These are phyloP conservation scores for Pangasianodon gigas DNA, from an alignment of 2,113 vertebrate genomes.

Conservation along the genomic window DNA sequence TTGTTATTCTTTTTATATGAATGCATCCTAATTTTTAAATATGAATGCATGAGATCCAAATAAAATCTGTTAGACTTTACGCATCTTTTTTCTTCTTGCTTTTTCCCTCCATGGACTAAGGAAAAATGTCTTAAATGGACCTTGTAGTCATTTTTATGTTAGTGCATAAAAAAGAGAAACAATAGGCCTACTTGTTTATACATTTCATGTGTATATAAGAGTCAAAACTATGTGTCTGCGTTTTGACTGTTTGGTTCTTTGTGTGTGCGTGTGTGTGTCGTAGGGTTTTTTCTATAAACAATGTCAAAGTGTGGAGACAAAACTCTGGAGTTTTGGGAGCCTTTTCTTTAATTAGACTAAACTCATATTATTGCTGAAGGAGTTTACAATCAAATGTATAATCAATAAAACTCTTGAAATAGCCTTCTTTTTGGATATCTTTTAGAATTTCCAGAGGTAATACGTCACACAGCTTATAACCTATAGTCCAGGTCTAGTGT, in stretches of 20 bases:
- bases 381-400: too few species aligned
- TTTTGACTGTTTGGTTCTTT: background rate
- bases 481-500: background rate
- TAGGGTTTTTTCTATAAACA: background rate
- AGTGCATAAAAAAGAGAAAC: background rate
- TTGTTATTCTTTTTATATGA: background rate
- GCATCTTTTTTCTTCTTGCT: background rate
- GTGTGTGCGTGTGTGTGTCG: background rate
- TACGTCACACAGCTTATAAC: background rate
- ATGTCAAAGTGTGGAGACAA: background rate
- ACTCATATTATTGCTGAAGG: too few species aligned
- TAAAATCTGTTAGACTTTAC: background rate
- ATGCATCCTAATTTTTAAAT: background rate
- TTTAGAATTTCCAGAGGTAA: background rate
- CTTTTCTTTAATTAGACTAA: too few species aligned
- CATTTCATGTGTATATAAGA: too few species aligned
- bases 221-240: too few species aligned
- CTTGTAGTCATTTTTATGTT: background rate
- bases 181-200: too few species aligned
- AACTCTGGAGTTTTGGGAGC: background rate
- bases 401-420: background rate
- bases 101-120: background rate
- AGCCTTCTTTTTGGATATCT: background rate
- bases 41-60: background rate
- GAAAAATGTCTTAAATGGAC: background rate